Conservation (phyloP, 2,888 invertebrate species). For the Drosophila anceps region DNA sequence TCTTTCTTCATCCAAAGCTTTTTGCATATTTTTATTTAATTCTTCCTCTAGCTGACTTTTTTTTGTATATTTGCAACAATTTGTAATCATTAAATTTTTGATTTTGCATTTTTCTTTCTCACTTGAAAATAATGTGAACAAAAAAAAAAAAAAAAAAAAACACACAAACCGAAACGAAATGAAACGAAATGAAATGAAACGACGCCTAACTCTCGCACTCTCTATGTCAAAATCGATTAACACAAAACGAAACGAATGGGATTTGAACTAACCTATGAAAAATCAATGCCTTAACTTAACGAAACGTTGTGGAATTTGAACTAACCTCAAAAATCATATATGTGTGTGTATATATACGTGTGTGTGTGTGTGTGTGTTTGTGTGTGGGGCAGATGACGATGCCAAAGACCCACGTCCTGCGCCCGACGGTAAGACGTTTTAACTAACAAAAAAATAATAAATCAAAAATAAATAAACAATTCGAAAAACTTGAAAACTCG, state of each 20-base stretch:
- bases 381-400: conserved; percentile 75
- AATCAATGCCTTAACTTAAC: conserved; percentile 4
- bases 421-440: conserved; percentile 78
- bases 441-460: conserved; percentile 1
- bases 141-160: conserved; percentile 3
- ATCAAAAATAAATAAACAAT: conserved; percentile 8
- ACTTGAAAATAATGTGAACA: conserved; percentile 20
- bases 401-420: conserved; percentile 74
- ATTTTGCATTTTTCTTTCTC: conserved; percentile 63
- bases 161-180: conserved; percentile 36
- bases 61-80: conserved; percentile 30
- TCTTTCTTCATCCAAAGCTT: background rate
- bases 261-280: conserved; percentile 9
- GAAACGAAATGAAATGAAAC: background rate
- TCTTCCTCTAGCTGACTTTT: background rate
- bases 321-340: conserved; percentile 1
- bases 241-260: conserved; percentile 3
- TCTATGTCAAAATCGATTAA: background rate
- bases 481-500: conserved; percentile 5
- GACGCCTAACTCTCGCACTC: background rate
- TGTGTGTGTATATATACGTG: conserved; percentile 3
- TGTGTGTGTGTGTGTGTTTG: conserved; percentile 1
- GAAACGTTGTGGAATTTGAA: conserved; percentile 11
- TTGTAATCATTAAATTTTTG: conserved; percentile 47
- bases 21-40: background rate